Evolutionary conservation across 1,140 invertebrate genomes (phyloP).

Genomic region (Drosophila grimshawi): DNA sequence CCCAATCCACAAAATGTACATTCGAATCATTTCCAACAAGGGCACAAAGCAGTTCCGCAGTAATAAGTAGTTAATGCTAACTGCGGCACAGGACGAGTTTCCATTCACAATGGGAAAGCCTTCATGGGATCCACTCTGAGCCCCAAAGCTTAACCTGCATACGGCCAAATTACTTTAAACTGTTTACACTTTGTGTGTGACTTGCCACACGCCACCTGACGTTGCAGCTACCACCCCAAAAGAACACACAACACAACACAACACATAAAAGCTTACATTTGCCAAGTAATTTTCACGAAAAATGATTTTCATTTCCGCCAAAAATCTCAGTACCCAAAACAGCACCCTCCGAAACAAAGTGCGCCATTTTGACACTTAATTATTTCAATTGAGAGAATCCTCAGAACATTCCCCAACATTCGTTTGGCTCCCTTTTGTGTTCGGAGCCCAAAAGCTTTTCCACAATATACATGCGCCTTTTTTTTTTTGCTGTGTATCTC

Average conservation of each 20-base stretch:
- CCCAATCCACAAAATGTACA: constrained; percentile 9
- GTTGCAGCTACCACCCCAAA: constrained; percentile 3
- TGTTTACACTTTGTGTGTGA: constrained; percentile 66
- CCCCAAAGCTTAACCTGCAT: constrained; percentile 24
- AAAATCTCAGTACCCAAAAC: constrained; percentile 16
- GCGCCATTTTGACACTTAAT: constrained; percentile 74
- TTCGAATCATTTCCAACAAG: constrained; percentile 6
- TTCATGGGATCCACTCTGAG: background rate
- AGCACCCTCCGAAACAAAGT: background rate
- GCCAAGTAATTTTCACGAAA: constrained; percentile 67
- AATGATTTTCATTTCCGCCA: constrained; percentile 61
- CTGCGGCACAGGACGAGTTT: constrained; percentile 47
- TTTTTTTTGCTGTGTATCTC: constrained; percentile 40
- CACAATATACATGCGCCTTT: constrained; percentile 17
- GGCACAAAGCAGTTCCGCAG: constrained; percentile 12
- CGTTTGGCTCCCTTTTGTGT: constrained; percentile 51
- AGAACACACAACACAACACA: no score
- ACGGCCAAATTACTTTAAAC: constrained; percentile 61
- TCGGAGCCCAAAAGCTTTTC: constrained; percentile 27
- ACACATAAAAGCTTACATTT: constrained; percentile 47
- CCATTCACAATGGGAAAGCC: constrained; percentile 27
- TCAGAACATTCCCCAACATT: constrained; percentile 7
- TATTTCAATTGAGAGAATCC: constrained; percentile 65
- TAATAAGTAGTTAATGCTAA: constrained; percentile 33
- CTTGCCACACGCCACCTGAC: constrained; percentile 11